Base-by-base conservation (phyloP, 2,113 vertebrate species). In the Gasterosteus aculeatus region DNA sequence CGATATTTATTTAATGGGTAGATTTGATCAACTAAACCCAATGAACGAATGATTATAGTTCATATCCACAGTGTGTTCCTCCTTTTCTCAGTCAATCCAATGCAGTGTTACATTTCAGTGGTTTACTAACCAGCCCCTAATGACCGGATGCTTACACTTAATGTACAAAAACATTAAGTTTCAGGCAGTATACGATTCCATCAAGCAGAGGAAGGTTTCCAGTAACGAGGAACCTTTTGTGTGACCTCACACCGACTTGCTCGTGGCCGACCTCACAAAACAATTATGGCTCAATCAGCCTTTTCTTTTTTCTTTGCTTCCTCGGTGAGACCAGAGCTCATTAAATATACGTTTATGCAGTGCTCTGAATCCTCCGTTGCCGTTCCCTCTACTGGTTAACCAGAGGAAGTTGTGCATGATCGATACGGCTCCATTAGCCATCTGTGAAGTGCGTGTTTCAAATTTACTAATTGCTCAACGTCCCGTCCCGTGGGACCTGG, bases 391-490 rank as follows among this genome's bases (percentile, higher is more conserved):
- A 67, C 49, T 12, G 75, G 75, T 85, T 65, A 77, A 79, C 76
- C 31, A 2, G 22, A 77, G 19, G 29, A 77, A 61, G 71, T 57
- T 61, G n/a, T 61, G 44, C 47, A 10, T 68, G n/a, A 63, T 64
- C 67, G 65, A 2, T 46, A 57, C 46, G 47, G 47, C 75, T 71
- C 62, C 70, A 78, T 69, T 85, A 85, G 39, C 62, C 62, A 15
- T 65, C 49, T 38, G 75, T 67, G 65, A 44, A 68, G 54, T 75
- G 65, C 59, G 54, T 56, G 22, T 79, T 73, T 78, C 14, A 65
- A 73, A 74, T 69, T 80, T 64, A 51, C 67, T 82, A 80, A 88
- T 85, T 83, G 80, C 78, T 57, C 73, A 41, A 51, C 54, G 26
- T 59, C 72, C 61, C 12, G 1, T 42, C 72, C 61, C 12, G 1